These are phyloP conservation scores for Heteromyza rotundicornis DNA, from an alignment of 2,888 invertebrate genomes.

Conservation along the genomic window DNA sequence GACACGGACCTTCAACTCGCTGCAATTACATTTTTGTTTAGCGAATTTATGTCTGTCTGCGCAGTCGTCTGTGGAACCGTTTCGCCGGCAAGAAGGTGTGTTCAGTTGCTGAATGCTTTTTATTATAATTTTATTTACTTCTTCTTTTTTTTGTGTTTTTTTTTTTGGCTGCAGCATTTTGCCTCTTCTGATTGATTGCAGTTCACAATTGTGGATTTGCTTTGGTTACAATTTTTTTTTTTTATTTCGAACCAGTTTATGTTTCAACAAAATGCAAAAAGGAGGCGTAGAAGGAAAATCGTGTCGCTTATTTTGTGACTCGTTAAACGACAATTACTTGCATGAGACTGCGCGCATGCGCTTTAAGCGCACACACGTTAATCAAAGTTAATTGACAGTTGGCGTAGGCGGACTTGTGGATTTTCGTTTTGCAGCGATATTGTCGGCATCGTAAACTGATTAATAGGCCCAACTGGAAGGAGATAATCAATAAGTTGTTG, in stretches of 20 bases:
- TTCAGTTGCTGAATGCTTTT: neutral
- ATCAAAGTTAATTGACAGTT: neutral
- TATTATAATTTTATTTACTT: no score
- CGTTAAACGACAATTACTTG: neutral
- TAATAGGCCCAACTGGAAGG: no score
- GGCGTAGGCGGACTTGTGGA: neutral
- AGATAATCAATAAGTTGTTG: no score
- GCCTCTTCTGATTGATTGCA: conserved; percentile 53
- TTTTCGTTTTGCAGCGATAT: no score
- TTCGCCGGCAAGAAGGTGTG: conserved; percentile 15
- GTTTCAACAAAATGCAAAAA: neutral
- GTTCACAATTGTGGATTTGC: no score
- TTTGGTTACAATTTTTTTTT: no score
- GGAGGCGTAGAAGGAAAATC: no score
- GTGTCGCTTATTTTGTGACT: neutral
- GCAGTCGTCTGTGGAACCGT: neutral
- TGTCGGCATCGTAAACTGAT: no score
- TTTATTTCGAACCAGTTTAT: conserved; percentile 34
- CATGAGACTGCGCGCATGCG: neutral
- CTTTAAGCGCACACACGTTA: no score
- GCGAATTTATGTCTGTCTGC: neutral
- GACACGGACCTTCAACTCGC: neutral
- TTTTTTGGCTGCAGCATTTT: conserved; percentile 46
- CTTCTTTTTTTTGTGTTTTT: no score
- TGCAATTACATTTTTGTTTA: neutral